Percentiles rank a stretch among this genome's conserved stretches.
Conservation (phyloP, 2,113 vertebrate genomes). For the Choloepus hoffmanni region DNA sequence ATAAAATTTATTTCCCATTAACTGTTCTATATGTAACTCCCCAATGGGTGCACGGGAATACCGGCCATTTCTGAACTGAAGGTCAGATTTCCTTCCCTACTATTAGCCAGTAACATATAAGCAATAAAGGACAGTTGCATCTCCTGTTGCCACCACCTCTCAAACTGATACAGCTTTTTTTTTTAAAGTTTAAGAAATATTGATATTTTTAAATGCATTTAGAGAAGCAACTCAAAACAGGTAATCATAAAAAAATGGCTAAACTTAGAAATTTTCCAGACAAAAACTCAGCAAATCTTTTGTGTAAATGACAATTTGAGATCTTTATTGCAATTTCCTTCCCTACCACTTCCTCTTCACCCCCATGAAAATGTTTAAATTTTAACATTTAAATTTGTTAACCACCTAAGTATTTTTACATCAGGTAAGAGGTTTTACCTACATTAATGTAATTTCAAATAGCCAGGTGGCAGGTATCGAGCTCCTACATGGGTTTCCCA, state of each 20-base stretch:
- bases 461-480: not conserved
- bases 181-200: not conserved
- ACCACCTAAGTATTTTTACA: slow-evolving; percentile 44
- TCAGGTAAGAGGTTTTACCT: slow-evolving; percentile 15
- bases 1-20: slow-evolving; percentile 68
- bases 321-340: not conserved
- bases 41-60: not conserved
- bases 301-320: slow-evolving; percentile 39
- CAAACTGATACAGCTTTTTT: not conserved
- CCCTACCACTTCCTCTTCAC: not conserved
- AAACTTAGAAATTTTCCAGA: not conserved
- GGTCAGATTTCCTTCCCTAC: not conserved
- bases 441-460: slow-evolving; percentile 14
- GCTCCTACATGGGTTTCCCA: not conserved
- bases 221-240: slow-evolving; percentile 37
- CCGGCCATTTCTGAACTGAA: slow-evolving; percentile 11
- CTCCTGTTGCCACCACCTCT: not conserved
- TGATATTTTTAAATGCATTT: not conserved
- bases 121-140: slow-evolving; percentile 1
- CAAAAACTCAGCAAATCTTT: slow-evolving; percentile 5
- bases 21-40: slow-evolving; percentile 42
- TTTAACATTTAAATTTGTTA: not conserved
- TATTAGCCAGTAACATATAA: not conserved
- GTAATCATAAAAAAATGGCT: not conserved
- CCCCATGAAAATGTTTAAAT: not conserved